A percentile compares a stretch with the other conserved stretches of the same genome.
These are phyloP conservation scores for Leptonema lineaticorne DNA, from an alignment of 1,140 invertebrate species.

Conservation along the genomic window DNA sequence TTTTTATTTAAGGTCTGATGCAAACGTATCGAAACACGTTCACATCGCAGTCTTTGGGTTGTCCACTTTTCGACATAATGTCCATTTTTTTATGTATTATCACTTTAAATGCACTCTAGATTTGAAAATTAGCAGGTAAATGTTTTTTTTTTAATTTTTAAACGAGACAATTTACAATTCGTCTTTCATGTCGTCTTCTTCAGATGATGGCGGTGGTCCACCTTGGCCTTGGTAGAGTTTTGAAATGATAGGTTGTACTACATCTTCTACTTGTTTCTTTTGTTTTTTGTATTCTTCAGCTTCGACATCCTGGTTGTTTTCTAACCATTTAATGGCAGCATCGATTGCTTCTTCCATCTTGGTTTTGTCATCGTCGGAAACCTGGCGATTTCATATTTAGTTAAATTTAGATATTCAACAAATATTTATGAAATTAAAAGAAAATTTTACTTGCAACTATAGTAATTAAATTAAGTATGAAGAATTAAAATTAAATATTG, in stretches of 20 bases:
- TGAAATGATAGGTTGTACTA: conserved; percentile 96
- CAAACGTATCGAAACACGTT: not conserved
- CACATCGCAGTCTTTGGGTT: conserved; percentile 7
- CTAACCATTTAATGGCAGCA: conserved; percentile 97
- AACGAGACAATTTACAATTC: conserved; percentile 68
- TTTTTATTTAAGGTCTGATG: not conserved
- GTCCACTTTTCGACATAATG: conserved; percentile 8
- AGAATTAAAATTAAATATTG: no score
- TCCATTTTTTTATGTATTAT: not conserved
- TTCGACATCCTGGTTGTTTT: conserved; percentile 93
- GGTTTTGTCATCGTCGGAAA: conserved; percentile 87
- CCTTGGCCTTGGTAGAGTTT: conserved; percentile 92
- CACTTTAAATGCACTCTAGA: conserved; percentile 10
- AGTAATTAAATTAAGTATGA: no score
- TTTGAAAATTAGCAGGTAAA: not conserved
- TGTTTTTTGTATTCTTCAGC: conserved; percentile 93
- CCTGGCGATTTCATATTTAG: conserved; percentile 42
- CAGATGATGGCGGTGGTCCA: conserved; percentile 67
- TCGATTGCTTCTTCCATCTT: conserved; percentile 96
- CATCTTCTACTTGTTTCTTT: conserved; percentile 95
- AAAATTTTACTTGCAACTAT: no score
- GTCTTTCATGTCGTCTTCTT: conserved; percentile 82
- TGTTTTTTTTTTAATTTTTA: not conserved
- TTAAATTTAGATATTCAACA: no score
- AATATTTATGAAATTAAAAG: no score